These are phyloP conservation scores for Coelinius sp. DNA, from an alignment of 2,888 invertebrate genomes.

Conservation along the genomic window DNA sequence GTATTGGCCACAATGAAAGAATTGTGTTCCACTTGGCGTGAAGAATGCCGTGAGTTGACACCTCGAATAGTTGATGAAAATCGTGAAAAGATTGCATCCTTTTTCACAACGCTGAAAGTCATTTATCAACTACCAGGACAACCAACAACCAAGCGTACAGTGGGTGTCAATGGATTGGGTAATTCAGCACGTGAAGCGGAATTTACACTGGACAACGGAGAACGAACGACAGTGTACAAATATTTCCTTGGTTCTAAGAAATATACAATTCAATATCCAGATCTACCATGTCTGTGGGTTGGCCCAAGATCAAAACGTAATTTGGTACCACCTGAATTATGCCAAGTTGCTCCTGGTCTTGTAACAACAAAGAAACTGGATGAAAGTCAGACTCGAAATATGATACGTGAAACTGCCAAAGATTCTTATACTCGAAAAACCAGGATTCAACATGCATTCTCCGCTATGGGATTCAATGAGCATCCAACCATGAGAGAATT, in stretches of 20 bases:
- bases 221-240: slow-evolving; percentile 69
- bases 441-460: slow-evolving; percentile 82
- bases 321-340: slow-evolving; percentile 83
- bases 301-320: slow-evolving; percentile 79
- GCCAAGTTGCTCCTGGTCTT: slow-evolving; percentile 82
- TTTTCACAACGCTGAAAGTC: slow-evolving; percentile 72
- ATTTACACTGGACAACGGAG: slow-evolving; percentile 65
- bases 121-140: slow-evolving; percentile 71
- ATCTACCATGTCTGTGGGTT: slow-evolving; percentile 89
- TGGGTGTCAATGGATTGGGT: slow-evolving; percentile 71
- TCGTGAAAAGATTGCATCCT: slow-evolving; percentile 50
- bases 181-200: slow-evolving; percentile 61
- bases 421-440: slow-evolving; percentile 81
- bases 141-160: slow-evolving; percentile 68
- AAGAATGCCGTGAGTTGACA: slow-evolving; percentile 52
- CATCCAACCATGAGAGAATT: slow-evolving; percentile 81
- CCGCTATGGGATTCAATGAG: slow-evolving; percentile 62
- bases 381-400: slow-evolving; percentile 85
- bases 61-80: slow-evolving; percentile 36
- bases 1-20: slow-evolving; percentile 71
- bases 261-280: slow-evolving; percentile 74
- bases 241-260: slow-evolving; percentile 70
- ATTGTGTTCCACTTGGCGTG: slow-evolving; percentile 45
- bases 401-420: slow-evolving; percentile 91
- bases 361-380: slow-evolving; percentile 83